Conservation (phyloP, 2,113 vertebrate species). For the Thamnophis sirtalis region DNA sequence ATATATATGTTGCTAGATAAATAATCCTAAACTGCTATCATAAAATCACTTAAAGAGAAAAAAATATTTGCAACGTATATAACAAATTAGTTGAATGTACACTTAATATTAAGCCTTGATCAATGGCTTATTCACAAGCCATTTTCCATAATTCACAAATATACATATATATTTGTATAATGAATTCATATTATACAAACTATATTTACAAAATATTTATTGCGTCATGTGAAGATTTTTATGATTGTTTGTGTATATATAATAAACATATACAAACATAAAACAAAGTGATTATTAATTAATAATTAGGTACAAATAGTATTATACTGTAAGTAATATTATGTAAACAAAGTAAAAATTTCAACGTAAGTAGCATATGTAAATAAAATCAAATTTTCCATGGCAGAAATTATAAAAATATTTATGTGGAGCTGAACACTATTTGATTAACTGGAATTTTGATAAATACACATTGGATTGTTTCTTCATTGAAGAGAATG, state of each 20-base stretch:
- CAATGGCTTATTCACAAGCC: neutral
- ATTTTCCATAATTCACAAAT: neutral
- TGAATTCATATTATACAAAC: neutral
- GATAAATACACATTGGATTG: neutral
- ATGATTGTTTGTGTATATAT: neutral
- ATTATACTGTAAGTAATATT: neutral
- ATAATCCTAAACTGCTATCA: neutral
- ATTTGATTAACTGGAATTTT: neutral
- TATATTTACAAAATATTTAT: neutral
- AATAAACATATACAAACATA: neutral
- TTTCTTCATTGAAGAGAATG: neutral
- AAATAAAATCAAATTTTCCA: neutral
- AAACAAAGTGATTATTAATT: neutral
- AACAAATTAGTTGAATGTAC: neutral
- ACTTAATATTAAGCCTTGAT: neutral
- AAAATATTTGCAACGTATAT: neutral
- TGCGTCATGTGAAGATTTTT: neutral
- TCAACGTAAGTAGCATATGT: neutral
- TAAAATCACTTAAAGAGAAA: neutral
- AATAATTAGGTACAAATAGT: neutral
- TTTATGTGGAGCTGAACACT: neutral
- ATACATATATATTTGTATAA: neutral
- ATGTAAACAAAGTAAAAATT: neutral
- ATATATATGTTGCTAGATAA: neutral
- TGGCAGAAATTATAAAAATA: neutral